phyloP scores from a whole-genome alignment of 2,888 invertebrate genomes.

The Sinotaia quadrata region DNA sequence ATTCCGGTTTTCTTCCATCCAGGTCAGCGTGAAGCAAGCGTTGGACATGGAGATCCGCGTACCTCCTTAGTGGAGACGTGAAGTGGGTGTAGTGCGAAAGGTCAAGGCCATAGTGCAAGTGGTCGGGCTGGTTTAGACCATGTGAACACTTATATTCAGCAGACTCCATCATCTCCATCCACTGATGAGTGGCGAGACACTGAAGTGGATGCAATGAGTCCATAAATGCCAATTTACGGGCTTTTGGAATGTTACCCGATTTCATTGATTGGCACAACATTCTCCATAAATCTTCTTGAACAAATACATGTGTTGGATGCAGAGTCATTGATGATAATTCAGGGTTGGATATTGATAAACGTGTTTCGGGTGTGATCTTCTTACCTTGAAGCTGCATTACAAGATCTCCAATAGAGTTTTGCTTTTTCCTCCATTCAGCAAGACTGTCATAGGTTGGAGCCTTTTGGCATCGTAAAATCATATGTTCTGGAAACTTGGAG shows the following conservation, averaged over 20 bases:
- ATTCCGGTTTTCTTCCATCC: conserved; percentile 12
- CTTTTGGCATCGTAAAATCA: conserved; percentile 41
- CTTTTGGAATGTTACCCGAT: conserved; percentile 17
- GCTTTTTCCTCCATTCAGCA: conserved; percentile 33
- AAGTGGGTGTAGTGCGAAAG: conserved; percentile 45
- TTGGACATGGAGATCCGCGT: conserved; percentile 42
- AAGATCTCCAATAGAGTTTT: conserved; percentile 25
- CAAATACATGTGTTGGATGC: conserved; percentile 7
- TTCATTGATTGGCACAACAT: conserved; percentile 12
- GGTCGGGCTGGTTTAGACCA: conserved; percentile 19
- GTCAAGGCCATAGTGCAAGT: conserved; percentile 43
- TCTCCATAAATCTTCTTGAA: conserved; percentile 40
- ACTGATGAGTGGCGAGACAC: conserved; percentile 36
- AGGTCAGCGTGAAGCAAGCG: conserved; percentile 43
- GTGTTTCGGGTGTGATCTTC: background rate
- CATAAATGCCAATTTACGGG: conserved; percentile 29
- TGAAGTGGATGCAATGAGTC: conserved; percentile 44
- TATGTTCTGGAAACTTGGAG: conserved; percentile 18
- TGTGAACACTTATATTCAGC: conserved; percentile 40
- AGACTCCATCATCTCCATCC: conserved; percentile 44
- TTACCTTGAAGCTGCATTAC: conserved; percentile 19
- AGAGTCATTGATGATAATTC: conserved; percentile 29
- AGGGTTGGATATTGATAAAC: background rate
- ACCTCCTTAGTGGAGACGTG: conserved; percentile 46
- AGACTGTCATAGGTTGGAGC: conserved; percentile 31